These are phyloP conservation scores for Camptogramma bilineatum DNA, from an alignment of 2,888 invertebrate genomes.

Conservation along the genomic window DNA sequence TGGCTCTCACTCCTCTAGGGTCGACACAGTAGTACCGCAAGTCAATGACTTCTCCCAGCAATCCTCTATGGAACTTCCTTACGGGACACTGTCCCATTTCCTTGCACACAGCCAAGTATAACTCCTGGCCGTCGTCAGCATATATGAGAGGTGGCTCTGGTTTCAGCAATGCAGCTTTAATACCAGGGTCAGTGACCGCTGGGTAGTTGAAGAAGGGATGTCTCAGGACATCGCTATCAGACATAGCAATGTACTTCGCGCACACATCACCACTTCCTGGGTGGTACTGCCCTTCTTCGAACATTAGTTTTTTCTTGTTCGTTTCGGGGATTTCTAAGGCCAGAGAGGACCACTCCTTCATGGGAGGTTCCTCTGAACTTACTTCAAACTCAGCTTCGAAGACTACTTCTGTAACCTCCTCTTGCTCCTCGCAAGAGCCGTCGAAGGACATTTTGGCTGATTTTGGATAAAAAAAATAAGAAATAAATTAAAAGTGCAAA, in stretches of 20 bases:
- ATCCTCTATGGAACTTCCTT: conserved; percentile 55
- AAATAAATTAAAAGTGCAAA: conserved; percentile 22
- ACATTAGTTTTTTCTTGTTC: conserved; percentile 54
- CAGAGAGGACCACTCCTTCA: conserved; percentile 71
- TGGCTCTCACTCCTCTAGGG: conserved; percentile 64
- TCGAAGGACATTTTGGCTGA: conserved; percentile 19
- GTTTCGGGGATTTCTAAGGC: conserved; percentile 47
- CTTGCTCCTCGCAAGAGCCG: conserved; percentile 14
- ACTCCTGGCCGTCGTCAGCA: conserved; percentile 67
- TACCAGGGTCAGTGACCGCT: conserved; percentile 68
- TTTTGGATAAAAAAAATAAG: conserved; percentile 17
- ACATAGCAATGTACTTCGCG: conserved; percentile 60
- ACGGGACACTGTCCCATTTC: conserved; percentile 66
- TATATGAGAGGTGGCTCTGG: conserved; percentile 54
- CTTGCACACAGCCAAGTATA: conserved; percentile 65
- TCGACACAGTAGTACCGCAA: conserved; percentile 69
- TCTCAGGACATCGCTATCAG: conserved; percentile 62
- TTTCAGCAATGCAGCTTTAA: conserved; percentile 58
- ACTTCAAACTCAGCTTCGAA: conserved; percentile 46
- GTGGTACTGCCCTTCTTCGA: conserved; percentile 55
- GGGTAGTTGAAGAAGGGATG: conserved; percentile 72
- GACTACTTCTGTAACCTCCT: conserved; percentile 17
- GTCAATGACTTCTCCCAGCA: conserved; percentile 61
- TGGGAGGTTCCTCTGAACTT: conserved; percentile 66
- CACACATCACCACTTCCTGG: conserved; percentile 70